Evolutionary conservation across 2,797 vertebrate genomes (phyloP).

Genomic region (Coracias cyanogaster): DNA sequence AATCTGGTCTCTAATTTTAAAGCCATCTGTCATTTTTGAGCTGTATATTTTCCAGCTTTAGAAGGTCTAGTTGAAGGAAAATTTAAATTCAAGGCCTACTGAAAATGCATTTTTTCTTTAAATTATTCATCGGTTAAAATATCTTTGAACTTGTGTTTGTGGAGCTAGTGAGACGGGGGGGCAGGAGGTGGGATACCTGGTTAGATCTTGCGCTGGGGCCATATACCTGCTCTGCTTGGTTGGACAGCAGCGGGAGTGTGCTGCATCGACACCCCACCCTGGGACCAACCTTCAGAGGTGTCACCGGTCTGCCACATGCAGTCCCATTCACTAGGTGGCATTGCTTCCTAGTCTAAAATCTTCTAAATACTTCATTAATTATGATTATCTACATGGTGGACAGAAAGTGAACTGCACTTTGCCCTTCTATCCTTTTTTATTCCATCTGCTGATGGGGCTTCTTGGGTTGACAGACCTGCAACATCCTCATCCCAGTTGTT

Average conservation of each 20-base stretch:
- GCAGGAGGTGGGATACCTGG: background rate
- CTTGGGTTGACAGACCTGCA: background rate
- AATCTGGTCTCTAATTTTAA: conserved; percentile 53
- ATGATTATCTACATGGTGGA: background rate
- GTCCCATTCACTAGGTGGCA: conserved; percentile 59
- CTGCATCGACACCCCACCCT: background rate
- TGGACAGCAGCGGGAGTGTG: background rate
- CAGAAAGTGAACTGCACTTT: background rate
- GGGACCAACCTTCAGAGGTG: background rate
- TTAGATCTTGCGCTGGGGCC: background rate
- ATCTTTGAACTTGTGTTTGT: conserved; percentile 56
- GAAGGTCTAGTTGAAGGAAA: conserved; percentile 44
- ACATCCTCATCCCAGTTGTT: background rate
- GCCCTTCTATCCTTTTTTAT: background rate
- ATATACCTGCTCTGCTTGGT: fast-evolving
- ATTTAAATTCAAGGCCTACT: conserved; percentile 54
- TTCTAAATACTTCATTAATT: conserved; percentile 41
- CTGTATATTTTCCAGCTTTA: conserved; percentile 40
- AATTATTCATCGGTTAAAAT: conserved; percentile 60
- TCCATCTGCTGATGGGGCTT: background rate
- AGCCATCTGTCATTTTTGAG: conserved; percentile 55
- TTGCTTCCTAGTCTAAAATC: conserved; percentile 36
- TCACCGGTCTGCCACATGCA: background rate
- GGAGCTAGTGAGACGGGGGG: background rate
- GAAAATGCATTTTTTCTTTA: conserved; percentile 57